Percentiles rank a stretch among this genome's conserved stretches.
Evolutionary conservation across 2,113 vertebrate genomes (phyloP).

Genomic region (Cryptotis parvus): DNA sequence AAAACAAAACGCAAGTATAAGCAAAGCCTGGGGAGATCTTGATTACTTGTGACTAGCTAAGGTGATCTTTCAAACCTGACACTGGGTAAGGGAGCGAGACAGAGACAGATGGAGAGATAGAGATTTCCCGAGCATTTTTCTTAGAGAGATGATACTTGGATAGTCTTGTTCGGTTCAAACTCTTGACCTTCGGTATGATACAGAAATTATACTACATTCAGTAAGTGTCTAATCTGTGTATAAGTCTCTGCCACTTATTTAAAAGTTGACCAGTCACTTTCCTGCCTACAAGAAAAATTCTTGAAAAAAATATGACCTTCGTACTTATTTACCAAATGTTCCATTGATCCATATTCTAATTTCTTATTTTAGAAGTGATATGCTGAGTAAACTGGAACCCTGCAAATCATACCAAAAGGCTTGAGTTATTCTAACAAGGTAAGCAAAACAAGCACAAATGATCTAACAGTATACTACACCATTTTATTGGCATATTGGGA

Average conservation of each 20-base stretch:
- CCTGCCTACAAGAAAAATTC: not conserved
- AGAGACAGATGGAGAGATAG: not conserved
- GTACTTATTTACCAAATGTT: not conserved
- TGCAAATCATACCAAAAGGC: not conserved
- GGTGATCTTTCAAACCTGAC: slow-evolving; percentile 28
- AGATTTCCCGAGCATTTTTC: not conserved
- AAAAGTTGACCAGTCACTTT: not conserved
- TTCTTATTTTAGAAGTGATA: not conserved
- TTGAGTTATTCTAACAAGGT: slow-evolving; percentile 22
- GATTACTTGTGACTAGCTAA: slow-evolving; percentile 64
- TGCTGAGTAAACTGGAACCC: not conserved
- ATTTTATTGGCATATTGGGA: not conserved
- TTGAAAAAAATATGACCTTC: not conserved
- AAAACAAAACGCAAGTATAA: slow-evolving; percentile 66
- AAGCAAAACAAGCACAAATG: not conserved
- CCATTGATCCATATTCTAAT: not conserved
- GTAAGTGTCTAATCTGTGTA: not conserved
- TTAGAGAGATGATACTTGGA: slow-evolving; percentile 42
- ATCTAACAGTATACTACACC: not conserved
- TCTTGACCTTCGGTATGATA: slow-evolving; percentile 55
- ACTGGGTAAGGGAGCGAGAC: not conserved
- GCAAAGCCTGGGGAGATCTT: slow-evolving; percentile 60
- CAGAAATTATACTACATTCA: slow-evolving; percentile 10
- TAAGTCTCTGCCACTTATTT: not conserved
- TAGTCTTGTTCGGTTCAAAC: not conserved